Conservation (phyloP, 2,888 invertebrate genomes). For the Harpagoxenus sublaevis region DNA sequence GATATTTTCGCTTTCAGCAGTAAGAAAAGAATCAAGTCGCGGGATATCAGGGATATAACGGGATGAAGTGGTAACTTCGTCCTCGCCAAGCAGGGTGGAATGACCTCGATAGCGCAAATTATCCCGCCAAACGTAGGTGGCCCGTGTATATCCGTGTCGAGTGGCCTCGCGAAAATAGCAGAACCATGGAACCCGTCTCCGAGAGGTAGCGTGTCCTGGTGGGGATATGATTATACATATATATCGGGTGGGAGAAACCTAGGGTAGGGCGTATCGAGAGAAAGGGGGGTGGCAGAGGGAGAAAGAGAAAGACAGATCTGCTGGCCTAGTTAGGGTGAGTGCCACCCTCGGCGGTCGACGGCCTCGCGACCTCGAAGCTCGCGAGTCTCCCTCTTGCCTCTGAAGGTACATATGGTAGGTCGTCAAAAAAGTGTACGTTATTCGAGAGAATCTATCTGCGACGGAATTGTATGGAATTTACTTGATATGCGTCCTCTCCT, state of each 20-base stretch:
- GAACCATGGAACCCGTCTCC: conserved; percentile 74
- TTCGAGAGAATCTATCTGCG: not conserved
- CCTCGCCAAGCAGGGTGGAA: conserved; percentile 62
- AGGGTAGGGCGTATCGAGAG: conserved; percentile 50
- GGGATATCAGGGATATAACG: conserved; percentile 1
- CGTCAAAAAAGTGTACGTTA: conserved; percentile 9
- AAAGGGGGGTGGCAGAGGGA: conserved; percentile 56
- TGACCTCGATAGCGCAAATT: conserved; percentile 80
- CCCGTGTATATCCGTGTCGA: conserved; percentile 78
- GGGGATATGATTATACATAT: conserved; percentile 43
- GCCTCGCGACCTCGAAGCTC: conserved; percentile 85
- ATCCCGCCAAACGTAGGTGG: conserved; percentile 76
- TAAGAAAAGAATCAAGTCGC: conserved; percentile 5
- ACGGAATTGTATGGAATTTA: not conserved
- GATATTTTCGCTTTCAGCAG: conserved; percentile 31
- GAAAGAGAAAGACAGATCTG: conserved; percentile 75
- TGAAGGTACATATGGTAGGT: conserved; percentile 7
- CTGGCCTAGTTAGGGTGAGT: conserved; percentile 85
- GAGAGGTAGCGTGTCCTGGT: conserved; percentile 51
- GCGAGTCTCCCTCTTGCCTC: conserved; percentile 62
- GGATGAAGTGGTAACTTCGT: not conserved
- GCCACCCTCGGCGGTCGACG: conserved; percentile 84
- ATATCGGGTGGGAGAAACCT: conserved; percentile 39
- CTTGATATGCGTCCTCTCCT: not conserved
- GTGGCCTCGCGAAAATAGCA: conserved; percentile 82